Percentiles rank a stretch among this genome's conserved stretches.
phyloP scores from a whole-genome alignment of 2,888 invertebrate genomes.

The Quadroppia sp. region DNA sequence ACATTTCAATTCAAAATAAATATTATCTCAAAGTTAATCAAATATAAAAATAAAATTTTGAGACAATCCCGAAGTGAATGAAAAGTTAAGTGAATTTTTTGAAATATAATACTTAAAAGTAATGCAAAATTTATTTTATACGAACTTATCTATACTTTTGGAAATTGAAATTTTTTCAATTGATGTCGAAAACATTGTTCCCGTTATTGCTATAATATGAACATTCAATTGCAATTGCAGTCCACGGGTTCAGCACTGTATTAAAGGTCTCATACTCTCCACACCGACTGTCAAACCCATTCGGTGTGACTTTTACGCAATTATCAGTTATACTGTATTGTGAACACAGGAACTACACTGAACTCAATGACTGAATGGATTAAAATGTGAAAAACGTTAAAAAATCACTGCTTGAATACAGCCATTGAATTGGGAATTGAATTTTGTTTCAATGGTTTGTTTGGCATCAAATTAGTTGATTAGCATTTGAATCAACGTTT shows the following conservation, averaged over 20 bases:
- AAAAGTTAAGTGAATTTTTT: background rate
- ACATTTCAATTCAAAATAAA: constrained; percentile 1
- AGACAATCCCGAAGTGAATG: background rate
- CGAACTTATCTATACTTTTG: background rate
- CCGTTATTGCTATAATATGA: no score
- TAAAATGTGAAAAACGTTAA: background rate
- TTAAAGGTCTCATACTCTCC: background rate
- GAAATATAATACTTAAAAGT: constrained; percentile 12
- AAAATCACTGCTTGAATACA: background rate
- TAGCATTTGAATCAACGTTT: constrained; percentile 18
- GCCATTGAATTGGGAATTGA: background rate
- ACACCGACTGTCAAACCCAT: background rate
- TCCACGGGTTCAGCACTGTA: background rate
- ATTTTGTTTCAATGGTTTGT: constrained; percentile 15
- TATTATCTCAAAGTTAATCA: constrained; percentile 8
- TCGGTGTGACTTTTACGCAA: constrained; percentile 9
- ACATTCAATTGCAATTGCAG: background rate
- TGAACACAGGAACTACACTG: background rate
- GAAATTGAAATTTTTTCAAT: background rate
- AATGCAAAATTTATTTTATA: background rate
- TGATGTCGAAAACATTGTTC: constrained; percentile 1
- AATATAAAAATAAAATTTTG: background rate
- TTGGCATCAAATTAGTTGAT: background rate
- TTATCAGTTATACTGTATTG: background rate
- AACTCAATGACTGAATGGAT: background rate